Conservation (phyloP, 2,797 vertebrate genomes). For the Falco novaeseelandiae region DNA sequence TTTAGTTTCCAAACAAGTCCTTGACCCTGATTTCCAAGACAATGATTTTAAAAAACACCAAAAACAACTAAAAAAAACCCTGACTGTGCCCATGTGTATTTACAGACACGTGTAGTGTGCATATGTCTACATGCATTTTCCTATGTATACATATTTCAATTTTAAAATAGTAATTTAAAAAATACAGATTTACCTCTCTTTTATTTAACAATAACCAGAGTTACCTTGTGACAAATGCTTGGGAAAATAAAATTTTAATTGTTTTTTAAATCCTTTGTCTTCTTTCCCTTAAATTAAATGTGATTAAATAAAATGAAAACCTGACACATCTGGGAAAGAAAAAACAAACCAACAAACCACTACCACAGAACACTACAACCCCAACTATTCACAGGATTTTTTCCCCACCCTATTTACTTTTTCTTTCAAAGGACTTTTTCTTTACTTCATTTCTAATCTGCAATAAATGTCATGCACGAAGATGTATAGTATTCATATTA, state of each 20-base stretch:
- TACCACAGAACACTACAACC: too few species aligned
- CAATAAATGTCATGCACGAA: not conserved
- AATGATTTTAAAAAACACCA: not conserved
- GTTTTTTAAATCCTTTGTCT: not conserved
- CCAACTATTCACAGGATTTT: not conserved
- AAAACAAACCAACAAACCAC: not conserved
- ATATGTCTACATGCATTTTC: not conserved
- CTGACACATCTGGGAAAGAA: not conserved
- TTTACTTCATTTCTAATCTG: not conserved
- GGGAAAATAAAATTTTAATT: not conserved
- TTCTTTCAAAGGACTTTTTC: not conserved
- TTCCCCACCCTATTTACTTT: not conserved
- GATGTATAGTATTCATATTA: not conserved
- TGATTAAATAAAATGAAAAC: not conserved
- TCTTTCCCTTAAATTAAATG: not conserved
- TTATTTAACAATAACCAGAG: not conserved
- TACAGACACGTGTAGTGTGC: not conserved
- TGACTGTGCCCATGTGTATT: not conserved
- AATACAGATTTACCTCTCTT: not conserved
- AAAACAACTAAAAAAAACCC: accelerated
- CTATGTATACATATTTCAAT: not conserved
- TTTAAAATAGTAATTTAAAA: not conserved
- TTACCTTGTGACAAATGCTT: not conserved
- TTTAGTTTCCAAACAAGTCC: not conserved
- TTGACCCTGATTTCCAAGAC: not conserved